These are phyloP conservation scores for Hemiscyllium ocellatum DNA, from an alignment of 2,113 vertebrate species.

Conservation along the genomic window DNA sequence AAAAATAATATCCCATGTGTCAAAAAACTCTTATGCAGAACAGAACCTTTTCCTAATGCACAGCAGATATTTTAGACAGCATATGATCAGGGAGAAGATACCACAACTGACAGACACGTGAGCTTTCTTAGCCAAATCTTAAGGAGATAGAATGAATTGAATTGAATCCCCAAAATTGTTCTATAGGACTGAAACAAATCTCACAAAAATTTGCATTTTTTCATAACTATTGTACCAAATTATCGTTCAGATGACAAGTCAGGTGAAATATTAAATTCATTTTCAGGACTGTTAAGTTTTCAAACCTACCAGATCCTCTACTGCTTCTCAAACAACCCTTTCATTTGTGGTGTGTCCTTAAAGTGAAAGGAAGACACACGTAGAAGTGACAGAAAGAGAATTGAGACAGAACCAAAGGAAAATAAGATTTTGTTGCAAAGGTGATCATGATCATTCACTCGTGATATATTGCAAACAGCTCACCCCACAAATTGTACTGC, in stretches of 20 bases:
- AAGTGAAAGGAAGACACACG: not conserved
- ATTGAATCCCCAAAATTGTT: not conserved
- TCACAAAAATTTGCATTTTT: not conserved
- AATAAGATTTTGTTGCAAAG: not conserved
- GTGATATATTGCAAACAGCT: not conserved
- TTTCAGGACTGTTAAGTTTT: not conserved
- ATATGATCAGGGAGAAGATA: not conserved
- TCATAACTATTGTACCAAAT: not conserved
- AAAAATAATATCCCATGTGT: not conserved
- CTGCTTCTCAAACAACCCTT: not conserved
- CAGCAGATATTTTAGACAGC: not conserved
- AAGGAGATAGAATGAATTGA: too few relatives aligned
- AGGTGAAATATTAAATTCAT: not conserved
- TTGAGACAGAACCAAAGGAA: not conserved
- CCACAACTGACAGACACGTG: not conserved
- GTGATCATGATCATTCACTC: not conserved
- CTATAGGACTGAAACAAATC: not conserved
- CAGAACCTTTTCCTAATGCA: not conserved
- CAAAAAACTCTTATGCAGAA: not conserved
- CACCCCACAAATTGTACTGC: not conserved
- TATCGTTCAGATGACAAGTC: not conserved
- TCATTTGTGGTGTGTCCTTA: not conserved
- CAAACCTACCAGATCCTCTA: not conserved
- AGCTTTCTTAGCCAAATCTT: not conserved
- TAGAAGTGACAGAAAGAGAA: not conserved